These are phyloP conservation scores for Euwallacea similis DNA, from an alignment of 1,140 invertebrate genomes.

Conservation along the genomic window DNA sequence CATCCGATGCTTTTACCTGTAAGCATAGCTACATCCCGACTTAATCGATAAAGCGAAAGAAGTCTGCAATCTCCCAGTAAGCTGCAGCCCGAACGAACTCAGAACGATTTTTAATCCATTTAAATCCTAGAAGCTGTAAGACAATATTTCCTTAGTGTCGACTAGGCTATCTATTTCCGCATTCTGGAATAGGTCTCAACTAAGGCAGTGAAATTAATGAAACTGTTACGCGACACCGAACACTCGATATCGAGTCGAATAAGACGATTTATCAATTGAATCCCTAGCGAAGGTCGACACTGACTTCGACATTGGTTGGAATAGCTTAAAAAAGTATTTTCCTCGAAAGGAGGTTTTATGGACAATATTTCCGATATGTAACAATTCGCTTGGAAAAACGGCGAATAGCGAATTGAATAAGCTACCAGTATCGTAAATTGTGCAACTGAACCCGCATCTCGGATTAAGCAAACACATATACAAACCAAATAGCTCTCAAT, in stretches of 20 bases:
- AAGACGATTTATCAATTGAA: conserved; percentile 24
- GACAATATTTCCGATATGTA: background rate
- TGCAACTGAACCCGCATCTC: conserved; percentile 1
- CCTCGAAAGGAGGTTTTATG: background rate
- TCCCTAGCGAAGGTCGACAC: conserved; percentile 16
- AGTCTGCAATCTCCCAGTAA: no score
- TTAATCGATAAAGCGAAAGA: background rate
- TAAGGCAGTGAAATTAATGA: no score
- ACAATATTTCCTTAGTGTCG: conserved; percentile 5
- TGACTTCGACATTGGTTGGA: conserved; percentile 11
- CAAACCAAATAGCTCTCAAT: conserved; percentile 18
- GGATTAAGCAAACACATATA: conserved; percentile 19
- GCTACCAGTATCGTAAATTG: conserved; percentile 11
- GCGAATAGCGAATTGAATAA: background rate
- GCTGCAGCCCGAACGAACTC: background rate
- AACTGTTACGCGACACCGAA: conserved; percentile 19
- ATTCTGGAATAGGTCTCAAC: background rate
- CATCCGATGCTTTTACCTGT: no score
- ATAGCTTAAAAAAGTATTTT: conserved; percentile 1
- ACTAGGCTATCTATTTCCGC: background rate
- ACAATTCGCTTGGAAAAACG: background rate
- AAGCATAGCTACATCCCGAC: background rate
- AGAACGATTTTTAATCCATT: background rate
- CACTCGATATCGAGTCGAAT: conserved; percentile 17
- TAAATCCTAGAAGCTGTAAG: background rate